phyloP scores from a whole-genome alignment of 2,888 invertebrate genomes.

The Piscicola geometra region DNA sequence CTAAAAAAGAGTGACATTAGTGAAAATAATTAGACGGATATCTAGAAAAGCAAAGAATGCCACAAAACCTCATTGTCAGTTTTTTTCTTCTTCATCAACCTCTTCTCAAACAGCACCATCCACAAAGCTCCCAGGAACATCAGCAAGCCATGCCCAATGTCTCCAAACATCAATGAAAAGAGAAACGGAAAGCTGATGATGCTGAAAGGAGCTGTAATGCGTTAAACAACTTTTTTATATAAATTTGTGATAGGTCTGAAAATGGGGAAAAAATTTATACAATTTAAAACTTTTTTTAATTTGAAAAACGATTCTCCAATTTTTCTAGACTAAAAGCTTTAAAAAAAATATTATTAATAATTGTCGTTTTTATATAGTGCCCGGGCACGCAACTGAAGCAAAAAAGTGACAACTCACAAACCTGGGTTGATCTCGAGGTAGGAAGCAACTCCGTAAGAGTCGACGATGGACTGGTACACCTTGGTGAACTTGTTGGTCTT shows the following conservation, averaged over 20 bases:
- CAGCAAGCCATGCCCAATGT: slow-evolving; percentile 85
- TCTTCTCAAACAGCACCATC: slow-evolving; percentile 92
- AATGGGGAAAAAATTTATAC: no score
- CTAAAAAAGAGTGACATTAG: slow-evolving; percentile 17
- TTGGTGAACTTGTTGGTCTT: slow-evolving; percentile 92
- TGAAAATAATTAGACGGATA: not conserved
- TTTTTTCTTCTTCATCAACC: slow-evolving; percentile 80
- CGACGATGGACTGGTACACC: slow-evolving; percentile 89
- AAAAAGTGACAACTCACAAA: no score
- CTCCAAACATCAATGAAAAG: slow-evolving; percentile 98
- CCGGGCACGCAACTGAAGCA: no score
- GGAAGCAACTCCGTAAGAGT: slow-evolving; percentile 91
- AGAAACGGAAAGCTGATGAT: slow-evolving; percentile 96
- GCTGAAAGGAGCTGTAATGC: slow-evolving; percentile 79
- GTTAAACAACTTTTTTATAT: no score
- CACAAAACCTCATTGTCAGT: slow-evolving; percentile 74
- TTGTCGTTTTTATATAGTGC: no score
- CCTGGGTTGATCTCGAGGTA: slow-evolving; percentile 96
- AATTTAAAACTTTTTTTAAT: no score
- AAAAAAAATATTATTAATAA: no score
- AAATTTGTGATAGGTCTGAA: no score
- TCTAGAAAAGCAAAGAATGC: not conserved
- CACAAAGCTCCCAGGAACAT: slow-evolving; percentile 87
- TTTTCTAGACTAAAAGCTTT: no score
- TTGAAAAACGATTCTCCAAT: no score